Evolutionary conservation across 2,888 invertebrate genomes (phyloP).

Genomic region (Thelaira solivaga): DNA sequence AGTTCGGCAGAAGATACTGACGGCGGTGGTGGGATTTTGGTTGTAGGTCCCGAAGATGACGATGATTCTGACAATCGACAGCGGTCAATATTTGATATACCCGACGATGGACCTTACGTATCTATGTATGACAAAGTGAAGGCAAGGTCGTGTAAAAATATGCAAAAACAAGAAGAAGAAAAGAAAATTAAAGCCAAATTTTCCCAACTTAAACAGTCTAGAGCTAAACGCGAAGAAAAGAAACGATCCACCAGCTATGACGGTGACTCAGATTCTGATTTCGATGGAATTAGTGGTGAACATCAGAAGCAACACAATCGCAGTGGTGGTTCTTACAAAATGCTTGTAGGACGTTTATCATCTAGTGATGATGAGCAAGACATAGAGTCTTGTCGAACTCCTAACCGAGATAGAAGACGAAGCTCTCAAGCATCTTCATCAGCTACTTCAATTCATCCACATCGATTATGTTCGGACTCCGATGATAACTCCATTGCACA

Average conservation of each 20-base stretch:
- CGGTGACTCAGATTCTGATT: constrained; percentile 87
- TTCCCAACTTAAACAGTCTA: constrained; percentile 89
- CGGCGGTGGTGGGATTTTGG: constrained; percentile 78
- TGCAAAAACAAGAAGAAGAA: constrained; percentile 94
- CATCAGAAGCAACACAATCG: constrained; percentile 62
- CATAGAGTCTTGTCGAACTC: constrained; percentile 66
- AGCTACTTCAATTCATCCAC: constrained; percentile 63
- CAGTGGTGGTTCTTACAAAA: constrained; percentile 69
- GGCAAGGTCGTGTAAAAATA: constrained; percentile 94
- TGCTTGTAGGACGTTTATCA: constrained; percentile 62
- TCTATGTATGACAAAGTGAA: constrained; percentile 99
- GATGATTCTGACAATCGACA: constrained; percentile 80
- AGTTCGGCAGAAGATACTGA: constrained; percentile 83
- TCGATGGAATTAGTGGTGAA: constrained; percentile 72
- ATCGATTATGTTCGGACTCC: constrained; percentile 76
- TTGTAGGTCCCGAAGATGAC: constrained; percentile 78
- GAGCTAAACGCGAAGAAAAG: constrained; percentile 92
- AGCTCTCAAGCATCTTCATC: constrained; percentile 61
- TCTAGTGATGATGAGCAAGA: constrained; percentile 78
- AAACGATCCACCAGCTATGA: constrained; percentile 93
- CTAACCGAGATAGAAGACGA: constrained; percentile 65
- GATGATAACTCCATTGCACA: constrained; percentile 77
- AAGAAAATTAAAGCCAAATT: constrained; percentile 94
- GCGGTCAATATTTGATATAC: constrained; percentile 93
- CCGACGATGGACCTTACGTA: constrained; percentile 90